phyloP scores from a whole-genome alignment of 2,888 invertebrate species.

The Desoria tigrina region DNA sequence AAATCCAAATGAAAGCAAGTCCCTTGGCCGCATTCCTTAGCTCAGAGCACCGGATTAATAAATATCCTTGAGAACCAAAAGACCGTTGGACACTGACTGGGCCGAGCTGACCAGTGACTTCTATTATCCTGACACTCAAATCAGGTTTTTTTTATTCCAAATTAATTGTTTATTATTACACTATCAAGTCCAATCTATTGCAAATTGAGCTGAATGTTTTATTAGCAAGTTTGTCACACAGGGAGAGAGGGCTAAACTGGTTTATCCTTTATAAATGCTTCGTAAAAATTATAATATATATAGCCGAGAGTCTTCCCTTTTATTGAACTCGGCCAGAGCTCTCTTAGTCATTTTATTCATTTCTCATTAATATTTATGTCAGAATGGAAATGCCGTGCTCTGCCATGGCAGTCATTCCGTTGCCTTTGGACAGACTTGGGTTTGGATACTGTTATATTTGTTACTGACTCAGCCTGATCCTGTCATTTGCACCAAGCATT shows the following conservation, averaged over 20 bases:
- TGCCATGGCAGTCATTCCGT: too few species aligned
- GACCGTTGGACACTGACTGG: too few species aligned
- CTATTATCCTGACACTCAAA: not conserved
- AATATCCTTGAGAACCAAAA: too few species aligned
- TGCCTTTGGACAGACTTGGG: too few species aligned
- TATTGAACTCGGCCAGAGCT: not conserved
- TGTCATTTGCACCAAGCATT: slow-evolving; percentile 12
- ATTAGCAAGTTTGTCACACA: slow-evolving; percentile 14
- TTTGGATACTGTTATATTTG: slow-evolving; percentile 2
- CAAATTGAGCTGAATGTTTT: slow-evolving; percentile 21
- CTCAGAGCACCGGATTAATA: too few species aligned
- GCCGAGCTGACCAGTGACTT: not conserved
- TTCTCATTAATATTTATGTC: slow-evolving; percentile 11
- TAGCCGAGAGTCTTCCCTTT: not conserved
- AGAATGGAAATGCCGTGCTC: not conserved
- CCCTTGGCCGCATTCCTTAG: too few species aligned
- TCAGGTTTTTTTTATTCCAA: slow-evolving; percentile 10
- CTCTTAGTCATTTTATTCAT: not conserved
- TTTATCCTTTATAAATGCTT: not conserved
- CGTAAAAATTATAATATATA: too few species aligned
- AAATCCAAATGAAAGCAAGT: too few species aligned
- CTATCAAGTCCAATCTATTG: slow-evolving; percentile 16
- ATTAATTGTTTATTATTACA: slow-evolving; percentile 20
- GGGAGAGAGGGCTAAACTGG: not conserved
- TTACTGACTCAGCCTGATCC: slow-evolving; percentile 2